Evolutionary conservation across 2,888 invertebrate genomes (phyloP), one percentile per base, ranked within the genome.

Genomic region (Sympetrum striolatum): DNA sequence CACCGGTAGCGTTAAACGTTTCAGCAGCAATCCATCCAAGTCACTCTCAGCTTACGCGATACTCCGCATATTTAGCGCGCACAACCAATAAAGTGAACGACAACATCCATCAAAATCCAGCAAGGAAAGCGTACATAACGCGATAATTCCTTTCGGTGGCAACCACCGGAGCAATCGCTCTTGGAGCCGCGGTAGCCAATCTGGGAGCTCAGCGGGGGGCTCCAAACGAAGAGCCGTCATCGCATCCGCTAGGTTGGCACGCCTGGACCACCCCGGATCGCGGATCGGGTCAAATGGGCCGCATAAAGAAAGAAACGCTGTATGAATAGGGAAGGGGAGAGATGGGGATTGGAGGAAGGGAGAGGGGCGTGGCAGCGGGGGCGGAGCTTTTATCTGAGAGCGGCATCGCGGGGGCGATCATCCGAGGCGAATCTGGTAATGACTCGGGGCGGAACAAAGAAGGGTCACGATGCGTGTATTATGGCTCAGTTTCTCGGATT

Each of bases 341-440:
- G 37, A 35, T 25, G 35, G n/a, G 35, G 35, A 37, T 31, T 18
- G 80, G 80, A 37, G 14, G 35, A 37, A 80, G 81, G 81, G n/a
- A 22, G 81, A 12, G 44, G 44, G 48, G 25, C 44, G 44, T 22
- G 48, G 48, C 25, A 15, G 81, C 81, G 80, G 80, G n/a, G 80
- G 80, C 80, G 80, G 81, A 35, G 81, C 18, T 35, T 35, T 82
- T 82, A 82, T 82, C 82, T 82, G 82, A n/a, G 31, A 25, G 82
- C 82, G 58, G 35, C 22, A 82, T 82, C 82, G 82, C 58, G 35
- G 48, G 82, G 31, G 31, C 82, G 53, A 82, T 82, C 82, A 82
- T 82, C 82, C 81, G 81, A 44, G 53, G 81, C 81, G 81, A 82
- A 82, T 82, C 81, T 53, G 81, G 81, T 82, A 82, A 82, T 82